phyloP scores from a whole-genome alignment of 2,797 vertebrate genomes.

The Anomalospiza imberbis region DNA sequence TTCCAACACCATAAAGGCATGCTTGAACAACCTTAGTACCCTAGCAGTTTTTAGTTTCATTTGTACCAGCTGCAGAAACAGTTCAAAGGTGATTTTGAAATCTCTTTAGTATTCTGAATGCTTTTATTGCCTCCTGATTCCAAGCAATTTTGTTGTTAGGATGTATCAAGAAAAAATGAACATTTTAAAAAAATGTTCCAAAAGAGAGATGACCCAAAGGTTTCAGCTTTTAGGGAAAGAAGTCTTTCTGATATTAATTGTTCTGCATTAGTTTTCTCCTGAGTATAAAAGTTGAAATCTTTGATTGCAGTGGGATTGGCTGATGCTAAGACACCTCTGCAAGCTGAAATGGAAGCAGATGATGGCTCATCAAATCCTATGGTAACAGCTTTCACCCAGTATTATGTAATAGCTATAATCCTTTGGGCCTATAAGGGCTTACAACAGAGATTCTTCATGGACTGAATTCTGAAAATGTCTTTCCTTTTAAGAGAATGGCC shows the following conservation, averaged over 20 bases:
- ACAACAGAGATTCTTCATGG: not conserved
- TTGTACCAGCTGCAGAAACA: constrained; percentile 8
- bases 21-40: not conserved
- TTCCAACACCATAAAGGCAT: not conserved
- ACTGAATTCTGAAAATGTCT: not conserved
- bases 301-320: not conserved
- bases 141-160: not conserved
- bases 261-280: not conserved
- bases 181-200: not conserved
- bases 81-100: constrained; percentile 3
- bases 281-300: not conserved
- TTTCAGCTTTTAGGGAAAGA: not conserved
- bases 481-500: not conserved
- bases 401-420: not conserved
- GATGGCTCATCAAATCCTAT: not conserved
- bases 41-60: not conserved
- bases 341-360: not conserved
- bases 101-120: not conserved
- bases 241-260: not conserved
- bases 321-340: not conserved
- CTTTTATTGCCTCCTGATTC: not conserved
- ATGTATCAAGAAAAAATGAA: not conserved
- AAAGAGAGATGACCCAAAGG: not conserved
- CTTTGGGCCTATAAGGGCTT: not conserved
- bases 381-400: not conserved